Base-by-base conservation (phyloP, 2,113 vertebrate species). In the Chaenogobius annularis region DNA sequence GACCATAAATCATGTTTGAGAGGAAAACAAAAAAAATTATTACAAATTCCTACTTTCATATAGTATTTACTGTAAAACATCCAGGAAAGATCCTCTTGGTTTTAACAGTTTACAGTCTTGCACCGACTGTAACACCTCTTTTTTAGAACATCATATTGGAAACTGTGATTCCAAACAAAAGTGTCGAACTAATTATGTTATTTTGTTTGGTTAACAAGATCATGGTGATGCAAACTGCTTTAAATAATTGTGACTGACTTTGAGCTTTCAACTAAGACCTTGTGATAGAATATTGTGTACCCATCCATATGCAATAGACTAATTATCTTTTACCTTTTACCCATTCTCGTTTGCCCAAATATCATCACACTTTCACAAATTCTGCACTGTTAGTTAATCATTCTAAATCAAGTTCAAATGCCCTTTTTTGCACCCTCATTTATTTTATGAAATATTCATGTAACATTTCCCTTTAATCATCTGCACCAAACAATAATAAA, bases 401-500 rank as follows among this genome's bases (percentile, higher is more conserved):
- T 59, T 78, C 66, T 62, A 72, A 63, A 80, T 84, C 83, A 75
- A 69, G 77, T 82, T 73, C 4, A 69, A 77, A 71, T 73, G 75
- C 73, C 58, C 58, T 40, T 80, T 58, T 68, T 87, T 72, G 80
- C 80, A 44, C 82, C 72, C 69, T 66, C 63, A 88, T 83, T 80
- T 62, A 40, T 62, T 69, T 70, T 50, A 87, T 88, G 81, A 85
- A 88, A 90, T 86, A 88, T 90, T 88, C 83, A 90, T 87, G 74
- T 71, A 82, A 83, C 81, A 83, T 78, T 86, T 79, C 55, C 65
- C 62, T 89, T 81, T 86, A 90, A 87, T 89, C 84, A 89, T 84
- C 81, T 74, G 74, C 67, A 83, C 54, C 79, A 82, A 88, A 90
- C 87, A 90, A 87, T 86, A 87, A 85, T 75, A 91, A 88, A 80